A percentile compares a stretch with the other conserved stretches of the same genome.
phyloP scores from a whole-genome alignment of 2,797 vertebrate species.

The Apogon talboti region DNA sequence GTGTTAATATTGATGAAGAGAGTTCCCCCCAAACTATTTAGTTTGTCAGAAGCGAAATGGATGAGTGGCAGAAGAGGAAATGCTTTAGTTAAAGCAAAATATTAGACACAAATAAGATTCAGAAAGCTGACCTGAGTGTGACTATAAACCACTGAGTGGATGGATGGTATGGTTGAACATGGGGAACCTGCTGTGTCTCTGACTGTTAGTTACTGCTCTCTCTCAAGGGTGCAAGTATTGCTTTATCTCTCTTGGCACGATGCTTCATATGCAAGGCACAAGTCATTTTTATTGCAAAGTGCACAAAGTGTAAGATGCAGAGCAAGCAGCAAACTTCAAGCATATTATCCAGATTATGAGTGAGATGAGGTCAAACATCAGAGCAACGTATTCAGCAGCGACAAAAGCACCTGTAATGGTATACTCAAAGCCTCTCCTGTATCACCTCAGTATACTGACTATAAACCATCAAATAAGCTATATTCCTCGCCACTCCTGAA shows the following conservation, averaged over 20 bases:
- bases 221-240: conserved; percentile 37
- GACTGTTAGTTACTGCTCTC: conserved; percentile 47
- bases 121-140: neutral
- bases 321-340: conserved; percentile 40
- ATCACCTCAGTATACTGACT: conserved; percentile 11
- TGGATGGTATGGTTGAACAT: conserved; percentile 28
- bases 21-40: conserved; percentile 17
- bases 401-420: conserved; percentile 5
- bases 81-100: neutral
- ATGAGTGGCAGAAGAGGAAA: conserved; percentile 9
- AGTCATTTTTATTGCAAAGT: conserved; percentile 64
- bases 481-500: conserved; percentile 42
- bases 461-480: conserved; percentile 4
- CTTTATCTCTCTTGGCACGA: conserved; percentile 38
- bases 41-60: conserved; percentile 22
- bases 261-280: conserved; percentile 40
- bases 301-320: conserved; percentile 47
- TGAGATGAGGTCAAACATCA: conserved; percentile 38
- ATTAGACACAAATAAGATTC: conserved; percentile 21
- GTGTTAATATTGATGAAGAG: conserved; percentile 19
- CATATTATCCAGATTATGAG: conserved; percentile 2
- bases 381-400: conserved; percentile 22
- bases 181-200: neutral
- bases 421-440: neutral
- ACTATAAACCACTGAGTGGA: conserved; percentile 20